These are phyloP conservation scores for Cyrtorhinus lividipennis DNA, from an alignment of 1,140 invertebrate species.

Conservation along the genomic window DNA sequence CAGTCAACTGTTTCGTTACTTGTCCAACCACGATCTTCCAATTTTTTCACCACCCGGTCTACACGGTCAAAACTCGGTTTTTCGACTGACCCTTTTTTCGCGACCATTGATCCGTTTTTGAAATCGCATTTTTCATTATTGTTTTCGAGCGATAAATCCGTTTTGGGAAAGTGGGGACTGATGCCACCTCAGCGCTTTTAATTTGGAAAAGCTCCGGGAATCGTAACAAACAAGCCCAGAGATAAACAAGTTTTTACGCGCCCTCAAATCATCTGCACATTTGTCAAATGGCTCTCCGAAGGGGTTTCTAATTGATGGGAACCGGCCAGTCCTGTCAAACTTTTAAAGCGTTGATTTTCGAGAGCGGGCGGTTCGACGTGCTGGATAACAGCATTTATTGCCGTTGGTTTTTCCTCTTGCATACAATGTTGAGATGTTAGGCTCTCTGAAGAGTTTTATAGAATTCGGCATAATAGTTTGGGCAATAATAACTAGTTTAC, in stretches of 20 bases:
- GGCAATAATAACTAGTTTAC: too few species aligned
- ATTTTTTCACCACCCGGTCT: too few species aligned
- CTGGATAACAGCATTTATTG: too few species aligned
- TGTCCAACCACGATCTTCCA: too few species aligned
- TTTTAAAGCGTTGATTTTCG: neutral
- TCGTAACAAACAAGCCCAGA: neutral
- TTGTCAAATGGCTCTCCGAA: neutral
- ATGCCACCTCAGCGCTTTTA: slow-evolving; percentile 1
- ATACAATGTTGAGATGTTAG: too few species aligned
- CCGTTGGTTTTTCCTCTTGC: too few species aligned
- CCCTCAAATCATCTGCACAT: slow-evolving; percentile 8
- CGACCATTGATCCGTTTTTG: neutral
- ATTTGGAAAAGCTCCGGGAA: neutral
- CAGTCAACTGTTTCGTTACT: neutral
- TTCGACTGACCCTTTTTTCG: neutral
- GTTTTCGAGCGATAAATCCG: slow-evolving; percentile 6
- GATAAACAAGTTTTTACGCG: slow-evolving; percentile 9
- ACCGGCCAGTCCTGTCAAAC: neutral
- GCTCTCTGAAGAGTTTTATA: too few species aligned
- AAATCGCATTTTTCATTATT: slow-evolving; percentile 5
- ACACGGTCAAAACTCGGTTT: too few species aligned
- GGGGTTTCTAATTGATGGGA: neutral
- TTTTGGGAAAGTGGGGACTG: neutral
- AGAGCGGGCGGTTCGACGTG: neutral
- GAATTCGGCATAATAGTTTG: too few species aligned